Base-by-base conservation (phyloP, 2,888 invertebrate genomes). In the Saturnia japonica region DNA sequence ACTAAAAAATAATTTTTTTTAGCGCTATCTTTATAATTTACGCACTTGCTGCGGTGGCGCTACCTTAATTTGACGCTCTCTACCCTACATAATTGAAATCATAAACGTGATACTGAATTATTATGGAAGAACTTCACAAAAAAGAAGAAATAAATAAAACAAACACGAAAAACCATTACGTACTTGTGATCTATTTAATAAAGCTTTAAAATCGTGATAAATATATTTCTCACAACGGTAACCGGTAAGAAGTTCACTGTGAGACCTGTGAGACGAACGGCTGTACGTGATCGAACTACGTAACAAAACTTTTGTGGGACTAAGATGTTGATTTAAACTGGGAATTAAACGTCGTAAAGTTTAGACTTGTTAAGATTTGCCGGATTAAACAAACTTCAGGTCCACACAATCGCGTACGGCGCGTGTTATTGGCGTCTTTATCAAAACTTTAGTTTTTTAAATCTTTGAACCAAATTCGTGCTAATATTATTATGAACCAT, bases 301-400 rank as follows among this genome's bases (percentile, higher is more conserved):
- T 60, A 28, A 28, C 28, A 60, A 28, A 60, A 60, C 3, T n/a
- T 54, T 11, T 22, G 22, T 54, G 54, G 22, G 22, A 22, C 54
- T 60, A 28, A 60, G 25, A 60, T 60, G 57, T 60, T 60, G 25
- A 60, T 28, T 60, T 60, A 60, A 28, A 60, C 57, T 25, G 28
- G 57, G 28, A 60, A 14, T 28, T 60, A 60, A 60, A 14, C 25
- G 12, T 25, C 25, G 16, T 28, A 7, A 60, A 28, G 28, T 60
- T 54, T 57, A 60, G 12, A 60, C 57, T 60, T 28, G 57, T 60
- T 60, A 25, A 60, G 57, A 28, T 60, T 60, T 60, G 4, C 1
- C 16, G 57, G 57, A 25, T 25, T 19, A 60, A 28, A 60, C 25
- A 60, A 28, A 28, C 28, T 28, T 28, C 28, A 28, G 28, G 28